Conservation (phyloP, 2,888 invertebrate genomes). For the Ormyrus thymus region DNA sequence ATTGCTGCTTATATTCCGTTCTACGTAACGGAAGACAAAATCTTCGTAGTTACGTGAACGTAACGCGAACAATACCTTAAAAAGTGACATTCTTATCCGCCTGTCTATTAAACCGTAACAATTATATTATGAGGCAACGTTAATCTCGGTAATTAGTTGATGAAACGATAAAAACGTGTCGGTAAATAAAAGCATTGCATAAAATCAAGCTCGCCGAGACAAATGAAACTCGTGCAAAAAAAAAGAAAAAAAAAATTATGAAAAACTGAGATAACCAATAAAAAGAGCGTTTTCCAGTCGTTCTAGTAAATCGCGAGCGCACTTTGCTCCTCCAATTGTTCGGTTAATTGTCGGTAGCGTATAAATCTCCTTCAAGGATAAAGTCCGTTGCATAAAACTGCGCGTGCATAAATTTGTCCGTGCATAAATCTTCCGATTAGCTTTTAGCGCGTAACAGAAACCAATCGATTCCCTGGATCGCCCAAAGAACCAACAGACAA, state of each 20-base stretch:
- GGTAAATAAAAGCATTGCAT: background rate
- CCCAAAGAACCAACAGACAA: background rate
- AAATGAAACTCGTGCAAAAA: too few relatives aligned
- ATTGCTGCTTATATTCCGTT: background rate
- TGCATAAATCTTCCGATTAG: slow-evolving; percentile 34
- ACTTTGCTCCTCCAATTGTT: slow-evolving; percentile 15
- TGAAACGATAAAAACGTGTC: background rate
- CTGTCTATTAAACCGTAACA: too few relatives aligned
- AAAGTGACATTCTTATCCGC: background rate
- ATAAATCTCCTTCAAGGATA: slow-evolving; percentile 34
- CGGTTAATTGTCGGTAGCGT: slow-evolving; percentile 20
- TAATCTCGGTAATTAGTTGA: background rate
- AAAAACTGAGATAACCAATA: too few relatives aligned
- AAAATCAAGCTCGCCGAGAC: too few relatives aligned
- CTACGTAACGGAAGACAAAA: slow-evolving; percentile 18
- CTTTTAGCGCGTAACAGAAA: background rate
- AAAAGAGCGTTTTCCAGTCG: too few relatives aligned
- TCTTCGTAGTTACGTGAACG: slow-evolving; percentile 15
- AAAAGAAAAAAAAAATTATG: too few relatives aligned
- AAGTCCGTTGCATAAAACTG: slow-evolving; percentile 31
- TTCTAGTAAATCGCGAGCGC: too few relatives aligned
- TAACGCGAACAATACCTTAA: background rate
- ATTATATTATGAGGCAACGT: background rate
- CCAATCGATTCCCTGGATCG: background rate
- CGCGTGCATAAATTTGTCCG: slow-evolving; percentile 14